Evolutionary conservation across 2,113 vertebrate species (phyloP).

Genomic region (Fulica atra): DNA sequence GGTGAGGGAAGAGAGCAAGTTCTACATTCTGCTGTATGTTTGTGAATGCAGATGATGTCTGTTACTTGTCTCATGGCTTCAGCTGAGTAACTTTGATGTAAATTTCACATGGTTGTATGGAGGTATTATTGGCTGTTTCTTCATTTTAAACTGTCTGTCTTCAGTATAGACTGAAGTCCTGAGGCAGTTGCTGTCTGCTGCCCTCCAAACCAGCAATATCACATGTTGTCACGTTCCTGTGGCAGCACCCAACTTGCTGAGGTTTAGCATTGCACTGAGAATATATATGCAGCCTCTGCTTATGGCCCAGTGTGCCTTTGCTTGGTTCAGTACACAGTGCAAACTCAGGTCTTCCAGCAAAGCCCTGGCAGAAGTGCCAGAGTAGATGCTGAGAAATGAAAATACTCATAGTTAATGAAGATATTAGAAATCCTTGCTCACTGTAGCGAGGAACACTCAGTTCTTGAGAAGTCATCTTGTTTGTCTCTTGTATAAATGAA

Average conservation of each 20-base stretch:
- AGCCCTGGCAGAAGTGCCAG: neutral
- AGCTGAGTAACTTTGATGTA: neutral
- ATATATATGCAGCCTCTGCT: neutral
- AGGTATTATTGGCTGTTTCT: neutral
- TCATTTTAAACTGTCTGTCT: neutral
- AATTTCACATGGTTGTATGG: neutral
- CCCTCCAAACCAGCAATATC: neutral
- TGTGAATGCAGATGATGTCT: neutral
- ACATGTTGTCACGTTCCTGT: neutral
- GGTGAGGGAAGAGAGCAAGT: neutral
- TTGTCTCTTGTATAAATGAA: neutral
- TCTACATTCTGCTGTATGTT: neutral
- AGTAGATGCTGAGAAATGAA: neutral
- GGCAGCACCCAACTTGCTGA: neutral
- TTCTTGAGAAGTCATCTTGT: constrained; percentile 59
- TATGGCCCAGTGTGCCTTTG: neutral
- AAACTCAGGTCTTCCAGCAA: neutral
- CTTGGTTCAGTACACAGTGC: neutral
- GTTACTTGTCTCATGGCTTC: neutral
- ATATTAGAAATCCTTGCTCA: neutral
- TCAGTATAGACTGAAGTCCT: neutral
- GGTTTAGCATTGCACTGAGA: neutral
- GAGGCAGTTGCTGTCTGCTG: neutral
- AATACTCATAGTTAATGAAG: neutral
- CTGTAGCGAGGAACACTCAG: constrained; percentile 42